These are phyloP conservation scores for Dreissena polymorpha DNA, from an alignment of 1,140 invertebrate genomes.

Conservation along the genomic window DNA sequence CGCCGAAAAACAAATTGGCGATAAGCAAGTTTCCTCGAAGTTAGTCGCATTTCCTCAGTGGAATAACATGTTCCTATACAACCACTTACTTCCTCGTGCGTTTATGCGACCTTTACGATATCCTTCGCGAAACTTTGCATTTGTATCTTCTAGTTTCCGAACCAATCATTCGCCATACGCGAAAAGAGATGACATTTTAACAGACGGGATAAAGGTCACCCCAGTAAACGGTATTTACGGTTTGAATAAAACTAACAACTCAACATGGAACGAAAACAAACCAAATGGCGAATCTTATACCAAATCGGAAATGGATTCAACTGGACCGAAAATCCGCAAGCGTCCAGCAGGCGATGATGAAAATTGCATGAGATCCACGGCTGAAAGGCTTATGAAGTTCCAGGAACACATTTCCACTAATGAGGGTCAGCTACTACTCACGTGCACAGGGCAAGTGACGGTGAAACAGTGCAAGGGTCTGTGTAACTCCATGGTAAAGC, in stretches of 20 bases:
- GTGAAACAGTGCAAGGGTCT: conserved; percentile 42
- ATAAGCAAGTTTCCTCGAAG: neutral
- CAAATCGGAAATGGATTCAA: too few species aligned
- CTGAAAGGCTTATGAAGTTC: conserved; percentile 27
- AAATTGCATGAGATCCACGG: conserved; percentile 21
- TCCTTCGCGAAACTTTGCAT: too few species aligned
- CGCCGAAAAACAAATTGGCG: too few species aligned
- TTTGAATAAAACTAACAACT: too few species aligned
- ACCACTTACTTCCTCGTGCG: neutral
- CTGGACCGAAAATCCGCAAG: neutral
- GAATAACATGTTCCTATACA: neutral
- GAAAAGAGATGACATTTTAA: conserved; percentile 3
- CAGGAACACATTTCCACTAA: conserved; percentile 10
- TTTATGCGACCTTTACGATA: neutral
- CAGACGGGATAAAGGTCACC: neutral
- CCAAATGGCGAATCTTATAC: too few species aligned
- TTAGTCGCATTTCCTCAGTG: neutral
- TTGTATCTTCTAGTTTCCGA: too few species aligned
- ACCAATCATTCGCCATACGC: neutral
- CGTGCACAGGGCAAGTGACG: conserved; percentile 9
- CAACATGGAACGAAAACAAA: too few species aligned
- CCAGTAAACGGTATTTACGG: neutral
- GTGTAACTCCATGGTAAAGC: conserved; percentile 25
- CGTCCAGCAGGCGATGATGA: neutral
- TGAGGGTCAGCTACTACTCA: neutral